Conservation (phyloP, 2,888 invertebrate genomes). For the Diarsia mendica region DNA sequence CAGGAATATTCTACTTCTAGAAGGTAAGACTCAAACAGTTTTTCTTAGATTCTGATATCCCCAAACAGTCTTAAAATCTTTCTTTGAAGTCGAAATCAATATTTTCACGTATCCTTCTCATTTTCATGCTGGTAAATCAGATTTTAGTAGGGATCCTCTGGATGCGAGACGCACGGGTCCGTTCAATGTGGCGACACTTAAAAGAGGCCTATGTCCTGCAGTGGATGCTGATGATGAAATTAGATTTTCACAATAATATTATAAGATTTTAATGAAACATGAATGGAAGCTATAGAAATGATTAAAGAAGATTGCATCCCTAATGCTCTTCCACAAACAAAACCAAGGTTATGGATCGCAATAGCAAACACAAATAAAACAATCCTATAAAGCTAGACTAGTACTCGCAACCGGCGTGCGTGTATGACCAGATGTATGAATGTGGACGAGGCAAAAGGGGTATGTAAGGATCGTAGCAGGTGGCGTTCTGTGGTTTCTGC, state of each 20-base stretch:
- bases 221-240: not conserved
- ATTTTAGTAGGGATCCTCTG: no score
- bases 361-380: no score
- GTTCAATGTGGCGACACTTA: no score
- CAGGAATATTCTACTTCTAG: constrained; percentile 79
- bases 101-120: not conserved
- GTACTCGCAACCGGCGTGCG: no score
- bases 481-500: no score
- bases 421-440: no score
- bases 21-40: constrained; percentile 73
- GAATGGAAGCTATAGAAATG: not conserved
- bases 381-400: no score
- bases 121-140: not conserved
- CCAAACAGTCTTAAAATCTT: not conserved
- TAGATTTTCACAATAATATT: not conserved
- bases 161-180: no score
- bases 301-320: not conserved
- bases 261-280: not conserved
- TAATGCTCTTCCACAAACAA: not conserved
- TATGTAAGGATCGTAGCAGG: no score
- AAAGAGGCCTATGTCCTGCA: no score
- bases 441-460: no score
- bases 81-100: not conserved
- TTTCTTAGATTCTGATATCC: not conserved
- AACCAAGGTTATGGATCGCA: not conserved